Evolutionary conservation across 1,140 invertebrate species (phyloP).

Genomic region (Brachionus angularis): DNA sequence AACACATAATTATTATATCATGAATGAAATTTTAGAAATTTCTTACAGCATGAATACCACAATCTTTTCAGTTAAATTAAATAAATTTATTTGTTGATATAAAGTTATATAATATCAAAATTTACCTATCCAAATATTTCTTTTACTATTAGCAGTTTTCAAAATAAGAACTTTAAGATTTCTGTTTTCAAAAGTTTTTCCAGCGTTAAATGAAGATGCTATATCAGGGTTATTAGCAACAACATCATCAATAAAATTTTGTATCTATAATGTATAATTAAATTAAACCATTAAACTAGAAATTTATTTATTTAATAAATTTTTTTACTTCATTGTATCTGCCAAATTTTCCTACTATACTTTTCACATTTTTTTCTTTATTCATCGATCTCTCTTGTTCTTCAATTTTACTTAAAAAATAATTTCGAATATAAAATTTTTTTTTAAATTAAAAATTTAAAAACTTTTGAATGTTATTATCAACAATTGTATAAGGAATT

Average conservation of each 20-base stretch:
- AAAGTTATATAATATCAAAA: background rate
- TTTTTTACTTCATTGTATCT: conserved; percentile 11
- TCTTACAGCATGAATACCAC: conserved; percentile 43
- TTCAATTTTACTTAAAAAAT: background rate
- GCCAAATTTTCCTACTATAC: conserved; percentile 32
- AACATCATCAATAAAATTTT: conserved; percentile 16
- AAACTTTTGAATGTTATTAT: background rate
- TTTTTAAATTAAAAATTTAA: background rate
- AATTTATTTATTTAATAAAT: too few species aligned
- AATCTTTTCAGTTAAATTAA: background rate
- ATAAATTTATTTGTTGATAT: background rate
- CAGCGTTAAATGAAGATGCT: background rate
- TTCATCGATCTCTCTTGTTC: conserved; percentile 25
- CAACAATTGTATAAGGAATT: conserved; percentile 8
- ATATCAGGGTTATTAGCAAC: background rate
- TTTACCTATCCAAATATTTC: conserved; percentile 22
- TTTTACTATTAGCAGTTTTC: background rate
- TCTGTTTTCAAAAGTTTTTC: conserved; percentile 12
- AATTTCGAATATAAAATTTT: too few species aligned
- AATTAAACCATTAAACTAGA: too few species aligned
- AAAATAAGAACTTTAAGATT: conserved; percentile 27
- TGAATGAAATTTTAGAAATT: too few species aligned
- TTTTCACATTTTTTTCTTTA: background rate
- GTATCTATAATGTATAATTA: too few species aligned
- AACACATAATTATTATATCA: too few species aligned